These are phyloP conservation scores for Thamnophis sirtalis DNA, from an alignment of 2,113 vertebrate genomes.

Conservation along the genomic window DNA sequence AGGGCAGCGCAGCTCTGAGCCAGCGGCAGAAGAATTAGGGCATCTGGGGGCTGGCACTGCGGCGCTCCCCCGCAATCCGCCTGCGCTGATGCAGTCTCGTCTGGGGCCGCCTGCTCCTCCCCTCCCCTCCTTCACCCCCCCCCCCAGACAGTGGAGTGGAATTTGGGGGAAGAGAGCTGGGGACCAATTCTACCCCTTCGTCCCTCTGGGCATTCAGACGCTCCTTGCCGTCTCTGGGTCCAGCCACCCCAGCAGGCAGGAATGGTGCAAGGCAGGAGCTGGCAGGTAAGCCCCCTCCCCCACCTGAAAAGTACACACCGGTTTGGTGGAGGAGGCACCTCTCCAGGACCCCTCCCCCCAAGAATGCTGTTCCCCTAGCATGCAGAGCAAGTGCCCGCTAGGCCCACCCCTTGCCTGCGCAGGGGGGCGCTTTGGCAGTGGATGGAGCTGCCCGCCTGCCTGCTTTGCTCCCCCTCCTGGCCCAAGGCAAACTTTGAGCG, in stretches of 20 bases:
- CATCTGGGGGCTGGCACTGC: conserved; percentile 36
- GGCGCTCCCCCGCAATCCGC: conserved; percentile 7
- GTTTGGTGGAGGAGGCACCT: background rate
- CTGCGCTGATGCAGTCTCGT: background rate
- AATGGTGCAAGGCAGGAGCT: background rate
- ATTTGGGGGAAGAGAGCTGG: background rate
- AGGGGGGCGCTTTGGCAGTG: background rate
- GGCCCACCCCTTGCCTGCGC: background rate
- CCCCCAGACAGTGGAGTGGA: background rate
- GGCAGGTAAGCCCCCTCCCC: too few relatives aligned
- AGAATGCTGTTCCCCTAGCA: background rate
- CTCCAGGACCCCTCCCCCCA: accelerated
- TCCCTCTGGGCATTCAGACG: background rate
- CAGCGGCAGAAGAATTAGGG: conserved; percentile 36
- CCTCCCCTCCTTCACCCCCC: background rate
- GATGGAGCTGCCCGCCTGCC: background rate
- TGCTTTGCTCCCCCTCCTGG: background rate
- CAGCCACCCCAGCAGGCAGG: too few relatives aligned
- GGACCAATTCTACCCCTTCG: background rate
- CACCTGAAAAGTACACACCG: background rate
- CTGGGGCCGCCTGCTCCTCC: background rate
- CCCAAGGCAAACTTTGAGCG: background rate
- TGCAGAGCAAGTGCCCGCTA: conserved; percentile 8
- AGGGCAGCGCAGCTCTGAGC: conserved; percentile 25
- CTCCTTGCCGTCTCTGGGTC: too few relatives aligned